These are phyloP conservation scores for Parnassius mnemosyne DNA, from an alignment of 2,888 invertebrate species.

Conservation along the genomic window DNA sequence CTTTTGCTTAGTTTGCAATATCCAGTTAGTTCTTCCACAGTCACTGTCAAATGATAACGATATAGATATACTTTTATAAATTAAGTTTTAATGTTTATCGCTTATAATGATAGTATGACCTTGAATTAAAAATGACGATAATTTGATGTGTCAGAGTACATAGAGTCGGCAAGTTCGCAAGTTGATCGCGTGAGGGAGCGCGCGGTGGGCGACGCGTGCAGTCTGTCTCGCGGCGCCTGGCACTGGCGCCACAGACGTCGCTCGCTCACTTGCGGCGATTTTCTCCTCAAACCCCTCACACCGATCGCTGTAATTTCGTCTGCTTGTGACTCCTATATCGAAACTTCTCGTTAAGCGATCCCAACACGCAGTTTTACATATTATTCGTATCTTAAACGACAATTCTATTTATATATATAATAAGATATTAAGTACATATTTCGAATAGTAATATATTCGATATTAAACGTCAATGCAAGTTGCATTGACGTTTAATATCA, in stretches of 20 bases:
- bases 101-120: too few species aligned
- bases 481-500: too few species aligned
- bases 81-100: too few species aligned
- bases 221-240: neutral
- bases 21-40: neutral
- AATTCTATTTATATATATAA: too few species aligned
- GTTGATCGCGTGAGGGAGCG: neutral
- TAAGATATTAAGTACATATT: too few species aligned
- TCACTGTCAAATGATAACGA: neutral
- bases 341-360: neutral
- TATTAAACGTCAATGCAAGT: too few species aligned
- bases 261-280: neutral
- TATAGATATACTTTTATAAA: neutral
- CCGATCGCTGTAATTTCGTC: neutral
- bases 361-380: too few species aligned
- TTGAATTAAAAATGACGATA: too few species aligned
- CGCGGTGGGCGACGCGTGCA: constrained; percentile 1
- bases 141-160: neutral
- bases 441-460: too few species aligned
- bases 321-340: neutral
- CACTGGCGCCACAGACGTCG: constrained; percentile 7
- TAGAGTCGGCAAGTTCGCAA: neutral
- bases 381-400: too few species aligned
- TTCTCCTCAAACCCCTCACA: neutral
- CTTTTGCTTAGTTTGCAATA: neutral